Percentiles rank a stretch among this genome's conserved stretches.
These are phyloP conservation scores for Champsocephalus esox DNA, from an alignment of 2,797 vertebrate genomes.

Conservation along the genomic window DNA sequence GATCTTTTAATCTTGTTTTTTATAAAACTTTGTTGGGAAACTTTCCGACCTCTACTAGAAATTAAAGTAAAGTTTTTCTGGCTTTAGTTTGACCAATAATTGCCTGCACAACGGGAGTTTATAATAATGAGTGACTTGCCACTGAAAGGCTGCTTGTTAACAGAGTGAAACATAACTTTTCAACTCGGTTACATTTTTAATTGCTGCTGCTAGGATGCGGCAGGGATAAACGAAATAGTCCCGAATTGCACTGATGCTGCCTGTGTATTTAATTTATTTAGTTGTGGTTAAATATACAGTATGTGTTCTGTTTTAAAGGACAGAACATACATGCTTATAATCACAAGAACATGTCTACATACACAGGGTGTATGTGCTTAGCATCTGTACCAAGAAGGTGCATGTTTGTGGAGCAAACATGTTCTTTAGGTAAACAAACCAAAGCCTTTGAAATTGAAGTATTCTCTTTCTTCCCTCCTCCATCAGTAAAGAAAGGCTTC, in stretches of 20 bases:
- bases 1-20: background rate
- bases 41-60: background rate
- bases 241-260: too few species aligned
- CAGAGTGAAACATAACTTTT: slow-evolving; percentile 17
- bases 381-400: background rate
- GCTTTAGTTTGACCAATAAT: background rate
- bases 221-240: background rate
- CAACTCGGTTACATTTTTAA: background rate
- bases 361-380: background rate
- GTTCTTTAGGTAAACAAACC: background rate
- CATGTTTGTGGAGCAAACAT: background rate
- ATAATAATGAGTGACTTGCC: slow-evolving; percentile 29
- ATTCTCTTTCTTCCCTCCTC: background rate
- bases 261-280: background rate
- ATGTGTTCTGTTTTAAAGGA: background rate
- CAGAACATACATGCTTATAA: too few species aligned
- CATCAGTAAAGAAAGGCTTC: slow-evolving; percentile 90
- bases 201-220: background rate
- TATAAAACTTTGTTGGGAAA: background rate
- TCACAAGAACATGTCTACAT: background rate
- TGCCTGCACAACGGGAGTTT: slow-evolving; percentile 23
- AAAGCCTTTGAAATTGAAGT: background rate
- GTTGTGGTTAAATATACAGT: background rate
- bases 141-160: slow-evolving; percentile 34
- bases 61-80: background rate